Base-by-base conservation (phyloP, 64 coral and sea anemone species). In the Montipora efflorescens region DNA sequence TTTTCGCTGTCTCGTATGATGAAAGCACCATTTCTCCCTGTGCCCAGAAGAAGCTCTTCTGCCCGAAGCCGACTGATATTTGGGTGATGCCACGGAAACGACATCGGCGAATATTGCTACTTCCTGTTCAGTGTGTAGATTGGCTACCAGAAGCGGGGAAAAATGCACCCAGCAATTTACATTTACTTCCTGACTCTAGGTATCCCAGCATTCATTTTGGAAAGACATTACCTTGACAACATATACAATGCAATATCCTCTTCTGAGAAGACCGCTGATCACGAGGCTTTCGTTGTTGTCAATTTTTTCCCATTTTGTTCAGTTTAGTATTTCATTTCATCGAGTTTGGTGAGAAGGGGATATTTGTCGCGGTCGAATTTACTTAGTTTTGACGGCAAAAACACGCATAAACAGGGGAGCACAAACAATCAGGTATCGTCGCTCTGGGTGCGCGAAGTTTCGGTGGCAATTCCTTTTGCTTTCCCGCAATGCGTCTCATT, bases 1-100 rank as follows among this genome's bases (percentile, higher is more conserved):
- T 89, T 94, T 83, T 97, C 95, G 59, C 95, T 97, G 23, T 84
- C 84, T n/a, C 95, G 83, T 13, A 97, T 89, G 8, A 97, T 71
- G 72, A 92, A 97, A 47, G 92, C 79, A 9, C 95, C 95, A 78
- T 97, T 85, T 92, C 73, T 84, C 16, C 78, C 72, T 3, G 73
- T 48, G 64, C 47, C 8, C 45, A 97, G 22, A 7, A 97, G 79
- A 25, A 95, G 46, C 20, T 95, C 82, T 84, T 97, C 96, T 47
- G 96, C 88, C 8, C 91, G 79, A 67, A 94, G 89, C 4, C 96
- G 89, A 59, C 81, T 95, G 25, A 97, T 83, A 21, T 57, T 22
- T 67, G 28, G 62, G 70, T 92, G 93, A 82, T 95, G 89, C 70
- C 96, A 94, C 4, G 72, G 16, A 84, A 78, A 93, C 67, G 92